Conservation (phyloP, 1,140 invertebrate genomes). For the Hesperophylax magnus region DNA sequence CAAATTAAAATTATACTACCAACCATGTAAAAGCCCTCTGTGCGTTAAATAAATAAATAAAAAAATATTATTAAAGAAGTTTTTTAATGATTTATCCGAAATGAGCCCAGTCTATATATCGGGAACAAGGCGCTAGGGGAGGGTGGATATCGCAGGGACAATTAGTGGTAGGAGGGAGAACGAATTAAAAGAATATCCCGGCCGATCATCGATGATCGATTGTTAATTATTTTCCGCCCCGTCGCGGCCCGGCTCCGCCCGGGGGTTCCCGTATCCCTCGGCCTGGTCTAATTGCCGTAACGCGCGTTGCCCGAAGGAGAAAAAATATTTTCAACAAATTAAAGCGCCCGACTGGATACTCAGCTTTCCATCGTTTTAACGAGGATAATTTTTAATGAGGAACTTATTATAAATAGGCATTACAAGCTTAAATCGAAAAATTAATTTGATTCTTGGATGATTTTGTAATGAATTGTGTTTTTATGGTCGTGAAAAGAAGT, state of each 20-base stretch:
- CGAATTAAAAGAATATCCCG: conserved; percentile 57
- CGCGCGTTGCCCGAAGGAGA: background rate
- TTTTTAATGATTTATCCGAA: no score
- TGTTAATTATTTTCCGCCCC: conserved; percentile 53
- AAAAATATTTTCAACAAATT: conserved; percentile 31
- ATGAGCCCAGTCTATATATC: background rate
- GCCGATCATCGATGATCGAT: conserved; percentile 44
- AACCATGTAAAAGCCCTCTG: no score
- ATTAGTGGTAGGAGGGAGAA: conserved; percentile 52
- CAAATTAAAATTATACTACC: no score
- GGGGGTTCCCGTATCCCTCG: background rate
- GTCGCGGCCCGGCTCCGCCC: background rate
- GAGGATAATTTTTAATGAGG: conserved; percentile 33
- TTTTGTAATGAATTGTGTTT: no score
- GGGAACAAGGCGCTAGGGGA: background rate
- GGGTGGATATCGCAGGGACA: conserved; percentile 47
- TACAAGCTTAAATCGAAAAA: background rate
- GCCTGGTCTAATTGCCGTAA: conserved; percentile 26
- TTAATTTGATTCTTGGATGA: background rate
- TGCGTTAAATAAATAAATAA: no score
- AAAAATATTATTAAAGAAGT: no score
- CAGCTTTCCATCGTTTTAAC: conserved; percentile 18
- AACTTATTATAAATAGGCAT: conserved; percentile 3
- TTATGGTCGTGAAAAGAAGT: no score
- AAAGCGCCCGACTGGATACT: conserved; percentile 18